A percentile compares a stretch with the other conserved stretches of the same genome.
Conservation (phyloP, 2,797 vertebrate genomes). For the Alcedo quadribrachys region DNA sequence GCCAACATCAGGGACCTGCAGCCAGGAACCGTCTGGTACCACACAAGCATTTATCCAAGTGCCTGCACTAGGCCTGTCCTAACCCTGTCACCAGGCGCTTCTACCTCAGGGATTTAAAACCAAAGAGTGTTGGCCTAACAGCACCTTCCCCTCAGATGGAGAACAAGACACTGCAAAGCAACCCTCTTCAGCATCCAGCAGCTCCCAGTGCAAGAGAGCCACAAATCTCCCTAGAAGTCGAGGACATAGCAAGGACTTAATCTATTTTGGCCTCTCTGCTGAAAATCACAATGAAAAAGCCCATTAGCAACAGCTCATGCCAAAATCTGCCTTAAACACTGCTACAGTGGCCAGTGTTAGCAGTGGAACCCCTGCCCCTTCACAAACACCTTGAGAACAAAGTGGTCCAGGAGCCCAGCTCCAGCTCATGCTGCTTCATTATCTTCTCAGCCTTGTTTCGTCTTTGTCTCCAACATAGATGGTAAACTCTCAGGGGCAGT, state of each 20-base stretch:
- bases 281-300: neutral
- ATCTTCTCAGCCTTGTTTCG: slow-evolving; percentile 18
- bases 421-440: slow-evolving; percentile 29
- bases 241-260: neutral
- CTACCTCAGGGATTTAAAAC: neutral
- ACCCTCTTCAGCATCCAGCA: neutral
- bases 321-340: neutral
- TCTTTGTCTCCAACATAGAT: slow-evolving; percentile 33
- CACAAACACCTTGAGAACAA: neutral
- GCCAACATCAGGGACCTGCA: neutral
- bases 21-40: neutral
- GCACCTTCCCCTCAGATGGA: neutral
- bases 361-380: neutral
- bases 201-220: neutral
- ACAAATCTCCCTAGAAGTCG: neutral
- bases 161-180: neutral
- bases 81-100: neutral
- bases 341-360: neutral
- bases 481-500: slow-evolving; percentile 23
- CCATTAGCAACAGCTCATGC: neutral
- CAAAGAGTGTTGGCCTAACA: neutral
- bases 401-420: neutral
- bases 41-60: neutral
- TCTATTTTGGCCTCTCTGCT: neutral
- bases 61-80: neutral